Conservation (phyloP, 2,113 vertebrate species). For the Mesocricetus auratus region DNA sequence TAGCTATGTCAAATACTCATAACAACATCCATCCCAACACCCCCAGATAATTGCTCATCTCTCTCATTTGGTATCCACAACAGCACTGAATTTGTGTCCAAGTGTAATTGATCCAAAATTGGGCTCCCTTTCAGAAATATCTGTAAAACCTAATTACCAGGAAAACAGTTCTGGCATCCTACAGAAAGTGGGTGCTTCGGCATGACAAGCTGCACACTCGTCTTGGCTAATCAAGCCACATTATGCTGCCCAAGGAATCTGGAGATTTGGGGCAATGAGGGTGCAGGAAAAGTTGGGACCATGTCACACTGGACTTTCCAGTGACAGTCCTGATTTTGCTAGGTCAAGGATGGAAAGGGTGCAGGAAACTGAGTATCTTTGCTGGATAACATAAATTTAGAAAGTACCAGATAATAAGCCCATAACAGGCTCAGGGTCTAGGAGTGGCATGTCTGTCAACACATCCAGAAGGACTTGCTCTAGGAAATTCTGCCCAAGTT, state of each 20-base stretch:
- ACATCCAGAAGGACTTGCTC: neutral
- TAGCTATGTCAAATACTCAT: slow-evolving; percentile 78
- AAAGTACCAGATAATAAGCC: slow-evolving; percentile 45
- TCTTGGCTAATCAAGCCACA: slow-evolving; percentile 72
- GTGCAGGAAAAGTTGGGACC: slow-evolving; percentile 53
- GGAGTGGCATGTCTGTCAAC: slow-evolving; percentile 38
- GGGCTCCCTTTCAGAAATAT: slow-evolving; percentile 82
- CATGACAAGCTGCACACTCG: slow-evolving; percentile 56
- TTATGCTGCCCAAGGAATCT: slow-evolving; percentile 61
- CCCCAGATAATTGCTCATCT: slow-evolving; percentile 80
- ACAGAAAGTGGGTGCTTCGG: slow-evolving; percentile 73
- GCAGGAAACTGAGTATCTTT: slow-evolving; percentile 8
- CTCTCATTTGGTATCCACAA: slow-evolving; percentile 78
- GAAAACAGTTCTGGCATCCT: slow-evolving; percentile 77
- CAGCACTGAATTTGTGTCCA: slow-evolving; percentile 75
- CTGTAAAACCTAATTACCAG: slow-evolving; percentile 83
- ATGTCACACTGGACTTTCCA: slow-evolving; percentile 31
- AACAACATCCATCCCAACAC: slow-evolving; percentile 78
- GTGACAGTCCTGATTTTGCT: slow-evolving; percentile 54
- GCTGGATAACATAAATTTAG: neutral
- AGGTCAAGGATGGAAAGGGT: slow-evolving; percentile 23
- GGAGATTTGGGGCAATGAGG: slow-evolving; percentile 28
- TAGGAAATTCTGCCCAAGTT: neutral
- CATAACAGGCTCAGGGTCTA: neutral
- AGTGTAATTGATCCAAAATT: slow-evolving; percentile 82